Conservation (phyloP, 2,797 vertebrate genomes). For the Alcedo quadribrachys region DNA sequence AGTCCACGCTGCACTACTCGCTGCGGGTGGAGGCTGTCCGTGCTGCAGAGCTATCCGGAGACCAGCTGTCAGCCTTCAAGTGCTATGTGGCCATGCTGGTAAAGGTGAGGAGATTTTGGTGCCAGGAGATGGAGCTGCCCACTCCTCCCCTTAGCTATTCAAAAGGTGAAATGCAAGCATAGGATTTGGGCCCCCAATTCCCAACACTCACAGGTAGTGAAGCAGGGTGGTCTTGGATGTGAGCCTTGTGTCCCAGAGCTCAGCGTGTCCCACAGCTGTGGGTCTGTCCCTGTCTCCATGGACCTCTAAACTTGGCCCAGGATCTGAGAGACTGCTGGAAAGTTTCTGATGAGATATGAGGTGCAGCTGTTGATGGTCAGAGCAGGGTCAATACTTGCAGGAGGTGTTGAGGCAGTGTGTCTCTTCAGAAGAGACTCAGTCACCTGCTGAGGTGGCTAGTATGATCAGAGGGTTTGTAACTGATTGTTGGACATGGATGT, state of each 20-base stretch:
- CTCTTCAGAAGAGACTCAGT: not conserved
- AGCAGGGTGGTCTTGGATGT: rapidly evolving
- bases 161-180: not conserved
- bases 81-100: conserved; percentile 81
- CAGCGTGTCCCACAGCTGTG: rapidly evolving
- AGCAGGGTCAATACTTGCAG: not conserved
- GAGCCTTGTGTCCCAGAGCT: not conserved
- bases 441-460: not conserved
- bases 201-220: rapidly evolving
- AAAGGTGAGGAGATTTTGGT: conserved; percentile 80
- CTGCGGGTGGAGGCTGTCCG: conserved; percentile 85
- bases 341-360: not conserved
- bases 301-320: not conserved
- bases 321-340: not conserved
- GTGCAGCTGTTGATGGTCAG: rapidly evolving
- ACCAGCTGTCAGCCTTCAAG: conserved; percentile 80
- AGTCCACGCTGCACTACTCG: conserved; percentile 89
- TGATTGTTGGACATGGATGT: not conserved
- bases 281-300: not conserved
- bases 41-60: conserved; percentile 74
- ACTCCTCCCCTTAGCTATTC: rapidly evolving
- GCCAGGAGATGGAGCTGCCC: rapidly evolving
- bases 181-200: rapidly evolving
- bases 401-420: not conserved
- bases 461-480: not conserved